Percentiles rank a stretch among this genome's conserved stretches.
Conservation (phyloP, 2,888 invertebrate genomes). For the Luperina nickerlii region DNA sequence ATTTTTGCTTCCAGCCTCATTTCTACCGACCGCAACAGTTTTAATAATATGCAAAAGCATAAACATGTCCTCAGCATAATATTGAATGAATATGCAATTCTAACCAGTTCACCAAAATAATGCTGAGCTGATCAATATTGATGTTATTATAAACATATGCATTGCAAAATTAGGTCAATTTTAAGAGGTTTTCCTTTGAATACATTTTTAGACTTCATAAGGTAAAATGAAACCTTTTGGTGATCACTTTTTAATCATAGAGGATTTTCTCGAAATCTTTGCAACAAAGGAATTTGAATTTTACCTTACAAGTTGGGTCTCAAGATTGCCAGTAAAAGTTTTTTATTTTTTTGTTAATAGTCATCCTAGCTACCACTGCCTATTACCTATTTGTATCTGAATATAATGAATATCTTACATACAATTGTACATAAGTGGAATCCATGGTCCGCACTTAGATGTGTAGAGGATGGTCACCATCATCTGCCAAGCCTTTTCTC, state of each 20-base stretch:
- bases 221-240: neutral
- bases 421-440: neutral
- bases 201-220: neutral
- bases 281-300: neutral
- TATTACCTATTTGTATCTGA: neutral
- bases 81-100: slow-evolving; percentile 41
- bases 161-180: slow-evolving; percentile 36
- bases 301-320: neutral
- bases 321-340: neutral
- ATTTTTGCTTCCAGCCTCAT: neutral
- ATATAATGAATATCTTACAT: no score
- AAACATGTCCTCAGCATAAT: slow-evolving; percentile 2
- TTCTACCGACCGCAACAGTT: neutral
- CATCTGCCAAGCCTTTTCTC: neutral
- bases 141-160: slow-evolving; percentile 17
- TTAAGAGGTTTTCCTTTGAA: neutral
- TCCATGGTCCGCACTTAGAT: neutral
- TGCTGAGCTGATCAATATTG: slow-evolving; percentile 44
- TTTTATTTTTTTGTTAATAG: neutral
- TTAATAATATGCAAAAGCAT: neutral
- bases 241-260: neutral
- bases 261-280: neutral
- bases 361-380: neutral
- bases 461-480: neutral
- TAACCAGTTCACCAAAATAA: slow-evolving; percentile 16